Percentiles rank a stretch among this genome's conserved stretches.
These are phyloP conservation scores for Acronicta leporina DNA, from an alignment of 2,888 invertebrate genomes.

Conservation along the genomic window DNA sequence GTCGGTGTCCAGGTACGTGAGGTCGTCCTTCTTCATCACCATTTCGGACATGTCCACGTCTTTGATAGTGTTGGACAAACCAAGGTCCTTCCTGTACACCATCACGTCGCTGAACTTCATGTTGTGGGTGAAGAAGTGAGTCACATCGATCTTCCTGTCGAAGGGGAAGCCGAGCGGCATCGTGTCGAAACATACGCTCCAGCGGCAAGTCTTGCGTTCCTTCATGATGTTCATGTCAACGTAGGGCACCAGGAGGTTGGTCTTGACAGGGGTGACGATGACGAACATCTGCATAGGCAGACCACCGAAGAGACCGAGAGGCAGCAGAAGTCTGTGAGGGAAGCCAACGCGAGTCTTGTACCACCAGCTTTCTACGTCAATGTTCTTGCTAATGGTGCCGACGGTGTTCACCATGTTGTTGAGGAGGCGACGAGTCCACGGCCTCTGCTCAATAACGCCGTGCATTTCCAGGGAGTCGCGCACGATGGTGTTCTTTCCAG, in stretches of 20 bases:
- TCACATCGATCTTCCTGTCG: constrained; percentile 90
- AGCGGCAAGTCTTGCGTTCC: constrained; percentile 87
- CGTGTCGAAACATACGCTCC: constrained; percentile 89
- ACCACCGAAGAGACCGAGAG: constrained; percentile 91
- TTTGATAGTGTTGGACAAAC: constrained; percentile 72
- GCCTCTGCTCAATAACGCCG: constrained; percentile 90
- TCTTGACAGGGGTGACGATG: constrained; percentile 88
- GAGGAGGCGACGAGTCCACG: constrained; percentile 75
- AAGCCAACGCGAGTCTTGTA: constrained; percentile 88
- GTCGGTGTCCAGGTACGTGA: constrained; percentile 79
- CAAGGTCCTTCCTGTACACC: constrained; percentile 90
- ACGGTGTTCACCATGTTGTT: constrained; percentile 70
- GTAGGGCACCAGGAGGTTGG: constrained; percentile 79
- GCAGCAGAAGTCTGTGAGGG: constrained; percentile 92
- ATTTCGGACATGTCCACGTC: constrained; percentile 77
- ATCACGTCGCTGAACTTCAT: constrained; percentile 90
- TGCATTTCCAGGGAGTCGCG: constrained; percentile 91
- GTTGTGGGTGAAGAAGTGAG: constrained; percentile 90
- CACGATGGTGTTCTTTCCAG: constrained; percentile 91
- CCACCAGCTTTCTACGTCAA: constrained; percentile 88
- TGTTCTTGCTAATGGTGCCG: constrained; percentile 83
- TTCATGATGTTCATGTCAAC: constrained; percentile 84
- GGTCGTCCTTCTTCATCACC: constrained; percentile 82
- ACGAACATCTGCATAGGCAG: constrained; percentile 90
- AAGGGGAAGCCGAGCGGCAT: constrained; percentile 93